Evolutionary conservation across 2,113 vertebrate genomes (phyloP), one percentile per base, ranked within the genome.

Genomic region (Corythaeola cristata): DNA sequence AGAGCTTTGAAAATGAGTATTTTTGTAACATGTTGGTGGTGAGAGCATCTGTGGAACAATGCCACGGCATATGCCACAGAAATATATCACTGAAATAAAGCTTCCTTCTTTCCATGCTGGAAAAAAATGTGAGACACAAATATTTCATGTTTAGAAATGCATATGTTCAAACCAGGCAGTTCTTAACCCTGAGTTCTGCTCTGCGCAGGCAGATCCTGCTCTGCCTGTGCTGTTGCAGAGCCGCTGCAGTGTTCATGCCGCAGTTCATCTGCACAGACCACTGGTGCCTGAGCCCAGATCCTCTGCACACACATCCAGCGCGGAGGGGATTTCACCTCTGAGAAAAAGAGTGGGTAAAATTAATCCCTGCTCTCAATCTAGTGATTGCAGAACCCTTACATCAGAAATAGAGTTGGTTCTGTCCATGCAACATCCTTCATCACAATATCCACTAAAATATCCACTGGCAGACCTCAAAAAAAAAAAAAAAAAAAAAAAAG

Each of bases 11-110:
- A 91, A 95, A 68, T 14, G 19, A 72, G 18, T 90, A 90, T 90
- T 93, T 96, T 74, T 83, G 72, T 82, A 69, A 53, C 50, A 15
- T 27, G 91, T 13, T 85, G 77, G 71, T 83, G 77, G 87, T 91
- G 91, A 95, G 37, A 96, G 78, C 88, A 91, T 91, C 89, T 93
- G 93, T 67, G 39, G 72, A 88, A 87, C 89, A 92, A 86, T 63
- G 71, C 68, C 55, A 76, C 21, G 71, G 85, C 93, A 82, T 93
- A 93, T 88, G 92, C 76, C 71, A 93, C 64, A 59, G 77, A 75
- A 96, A 91, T 60, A 33, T 8, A 88, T 49, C 74, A 69, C 91
- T 82, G 85, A 93, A 89, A 89, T 82, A 71, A 59, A 93, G 50
- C 26, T 68, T 85, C 66, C 76, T 92, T 37, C 85, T 89, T 73